Conservation (phyloP, 2,888 invertebrate species). For the Andricus curvator region DNA sequence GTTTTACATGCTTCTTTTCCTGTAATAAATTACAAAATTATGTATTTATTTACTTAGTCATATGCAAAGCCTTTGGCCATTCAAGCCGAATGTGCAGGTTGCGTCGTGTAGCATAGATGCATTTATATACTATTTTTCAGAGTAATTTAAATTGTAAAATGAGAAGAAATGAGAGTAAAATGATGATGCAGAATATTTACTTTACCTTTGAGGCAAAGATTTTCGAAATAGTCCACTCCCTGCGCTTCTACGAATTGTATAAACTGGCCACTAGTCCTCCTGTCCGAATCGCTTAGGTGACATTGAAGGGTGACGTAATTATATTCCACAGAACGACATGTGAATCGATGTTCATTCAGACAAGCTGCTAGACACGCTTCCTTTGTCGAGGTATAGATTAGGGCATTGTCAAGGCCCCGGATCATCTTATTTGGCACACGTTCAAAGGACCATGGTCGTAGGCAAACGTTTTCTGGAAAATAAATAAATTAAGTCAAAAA, state of each 20-base stretch:
- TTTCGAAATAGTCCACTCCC: conserved; percentile 92
- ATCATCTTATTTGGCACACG: conserved; percentile 95
- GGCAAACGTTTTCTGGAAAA: conserved; percentile 89
- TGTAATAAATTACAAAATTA: conserved; percentile 58
- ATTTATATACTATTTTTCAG: too few species aligned
- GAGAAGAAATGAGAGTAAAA: too few species aligned
- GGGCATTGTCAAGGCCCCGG: conserved; percentile 92
- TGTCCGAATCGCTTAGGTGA: conserved; percentile 93
- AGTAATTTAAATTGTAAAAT: too few species aligned
- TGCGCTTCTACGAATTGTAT: conserved; percentile 94
- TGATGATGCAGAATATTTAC: conserved; percentile 70
- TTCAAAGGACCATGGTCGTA: conserved; percentile 96
- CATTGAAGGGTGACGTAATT: conserved; percentile 96
- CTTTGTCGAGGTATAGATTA: conserved; percentile 95
- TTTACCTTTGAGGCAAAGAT: conserved; percentile 90
- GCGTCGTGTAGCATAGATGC: too few species aligned
- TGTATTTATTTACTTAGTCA: too few species aligned
- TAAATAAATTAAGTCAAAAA: conserved; percentile 4
- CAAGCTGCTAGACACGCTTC: conserved; percentile 96
- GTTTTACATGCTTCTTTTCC: conserved; percentile 92
- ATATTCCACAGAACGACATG: conserved; percentile 95
- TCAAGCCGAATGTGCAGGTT: too few species aligned
- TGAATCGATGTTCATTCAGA: conserved; percentile 95
- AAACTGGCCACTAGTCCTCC: conserved; percentile 91
- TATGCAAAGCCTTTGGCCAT: too few species aligned